Evolutionary conservation across 2,797 vertebrate genomes (phyloP).

Genomic region (Nyctalus aviator): DNA sequence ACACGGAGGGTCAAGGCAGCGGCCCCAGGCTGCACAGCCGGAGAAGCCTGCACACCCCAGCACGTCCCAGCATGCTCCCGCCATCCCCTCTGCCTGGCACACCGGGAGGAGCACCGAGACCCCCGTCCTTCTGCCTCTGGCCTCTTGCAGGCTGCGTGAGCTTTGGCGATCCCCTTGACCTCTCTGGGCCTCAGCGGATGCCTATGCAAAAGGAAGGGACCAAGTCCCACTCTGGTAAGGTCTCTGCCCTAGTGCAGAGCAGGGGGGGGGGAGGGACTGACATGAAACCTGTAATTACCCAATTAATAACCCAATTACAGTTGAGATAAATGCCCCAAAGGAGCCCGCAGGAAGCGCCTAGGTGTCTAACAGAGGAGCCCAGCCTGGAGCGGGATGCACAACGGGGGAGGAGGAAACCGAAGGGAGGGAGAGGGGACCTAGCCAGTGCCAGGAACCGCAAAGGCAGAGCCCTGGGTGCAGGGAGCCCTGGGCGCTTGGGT

Average conservation of each 20-base stretch:
- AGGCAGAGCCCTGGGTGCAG: neutral
- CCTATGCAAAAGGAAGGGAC: neutral
- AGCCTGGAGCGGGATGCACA: neutral
- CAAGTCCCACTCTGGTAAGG: neutral
- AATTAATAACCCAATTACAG: neutral
- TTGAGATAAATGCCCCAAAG: neutral
- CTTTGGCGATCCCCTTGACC: neutral
- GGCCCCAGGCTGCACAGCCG: neutral
- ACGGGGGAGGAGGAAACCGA: neutral
- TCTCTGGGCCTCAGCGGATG: neutral
- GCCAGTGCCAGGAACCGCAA: neutral
- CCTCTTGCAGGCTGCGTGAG: neutral
- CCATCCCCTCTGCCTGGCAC: neutral
- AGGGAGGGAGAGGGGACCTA: neutral
- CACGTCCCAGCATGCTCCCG: accelerated
- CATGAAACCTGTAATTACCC: neutral
- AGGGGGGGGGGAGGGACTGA: neutral
- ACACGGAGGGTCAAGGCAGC: neutral
- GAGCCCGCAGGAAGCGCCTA: neutral
- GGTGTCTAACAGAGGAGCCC: neutral
- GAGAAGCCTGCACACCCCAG: neutral
- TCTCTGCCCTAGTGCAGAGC: neutral
- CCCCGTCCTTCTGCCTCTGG: constrained; percentile 19
- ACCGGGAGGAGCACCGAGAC: neutral
- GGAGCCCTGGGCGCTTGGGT: neutral